Conservation (phyloP, 2,797 vertebrate species). For the Avahi laniger region DNA sequence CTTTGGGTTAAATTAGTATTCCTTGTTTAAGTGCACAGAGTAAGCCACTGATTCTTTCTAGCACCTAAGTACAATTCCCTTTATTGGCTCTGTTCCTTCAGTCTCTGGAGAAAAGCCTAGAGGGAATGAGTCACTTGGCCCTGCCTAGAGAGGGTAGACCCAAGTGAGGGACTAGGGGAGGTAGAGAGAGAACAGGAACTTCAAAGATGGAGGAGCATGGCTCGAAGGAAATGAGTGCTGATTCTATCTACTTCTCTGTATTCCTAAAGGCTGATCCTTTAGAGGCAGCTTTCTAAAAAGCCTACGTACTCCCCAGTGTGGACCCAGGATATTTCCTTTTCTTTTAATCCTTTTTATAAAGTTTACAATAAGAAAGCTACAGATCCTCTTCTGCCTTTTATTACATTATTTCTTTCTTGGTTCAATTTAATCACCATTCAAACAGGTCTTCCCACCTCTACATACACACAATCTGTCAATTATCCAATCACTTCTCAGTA, state of each 20-base stretch:
- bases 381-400: neutral
- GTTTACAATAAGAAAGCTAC: neutral
- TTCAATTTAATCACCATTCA: neutral
- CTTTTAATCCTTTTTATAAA: neutral
- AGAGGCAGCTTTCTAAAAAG: neutral
- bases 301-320: neutral
- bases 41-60: neutral
- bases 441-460: neutral
- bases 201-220: neutral
- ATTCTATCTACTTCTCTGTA: neutral
- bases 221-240: neutral
- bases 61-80: neutral
- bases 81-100: neutral
- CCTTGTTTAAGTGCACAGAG: neutral
- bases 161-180: neutral
- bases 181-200: neutral
- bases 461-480: neutral
- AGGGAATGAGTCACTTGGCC: neutral
- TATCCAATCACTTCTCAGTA: neutral
- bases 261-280: neutral
- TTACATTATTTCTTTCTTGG: neutral
- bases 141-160: neutral
- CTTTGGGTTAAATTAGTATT: neutral
- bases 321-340: neutral
- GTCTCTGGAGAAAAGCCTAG: neutral